Conservation (phyloP, 2,113 vertebrate genomes). For the pig (Sus scrofa) region DNA sequence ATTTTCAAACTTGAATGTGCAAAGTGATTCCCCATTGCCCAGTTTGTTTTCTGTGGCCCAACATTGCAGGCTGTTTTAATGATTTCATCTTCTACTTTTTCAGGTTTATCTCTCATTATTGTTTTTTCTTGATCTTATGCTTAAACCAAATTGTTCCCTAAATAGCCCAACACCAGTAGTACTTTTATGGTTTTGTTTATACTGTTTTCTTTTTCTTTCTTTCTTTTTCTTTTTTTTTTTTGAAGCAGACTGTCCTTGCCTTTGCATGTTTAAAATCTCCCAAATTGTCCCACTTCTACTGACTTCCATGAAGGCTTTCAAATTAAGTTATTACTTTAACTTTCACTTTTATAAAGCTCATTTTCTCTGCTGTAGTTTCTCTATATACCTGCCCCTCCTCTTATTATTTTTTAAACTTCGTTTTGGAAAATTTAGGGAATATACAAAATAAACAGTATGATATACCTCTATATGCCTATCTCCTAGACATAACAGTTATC, state of each 20-base stretch:
- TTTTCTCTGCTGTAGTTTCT: background rate
- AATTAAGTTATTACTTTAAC: background rate
- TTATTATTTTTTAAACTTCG: conserved; percentile 15
- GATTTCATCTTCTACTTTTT: conserved; percentile 18
- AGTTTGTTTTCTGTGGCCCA: conserved; percentile 19
- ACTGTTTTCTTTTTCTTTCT: background rate
- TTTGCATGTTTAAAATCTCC: conserved; percentile 44
- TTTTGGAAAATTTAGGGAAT: conserved; percentile 47
- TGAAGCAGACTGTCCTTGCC: background rate
- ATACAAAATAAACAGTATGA: conserved; percentile 9
- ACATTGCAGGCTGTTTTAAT: background rate
- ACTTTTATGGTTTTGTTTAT: conserved; percentile 28
- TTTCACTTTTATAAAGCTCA: background rate
- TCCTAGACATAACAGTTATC: background rate
- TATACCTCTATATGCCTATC: background rate
- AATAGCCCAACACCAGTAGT: background rate
- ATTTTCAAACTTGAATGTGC: conserved; percentile 12
- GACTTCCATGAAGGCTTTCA: background rate
- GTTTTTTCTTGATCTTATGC: conserved; percentile 29
- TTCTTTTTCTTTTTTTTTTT: too few species aligned
- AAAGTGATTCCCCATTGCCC: background rate
- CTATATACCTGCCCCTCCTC: background rate
- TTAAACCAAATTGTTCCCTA: background rate
- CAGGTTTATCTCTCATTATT: background rate
- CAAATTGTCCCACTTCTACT: background rate